Conservation (phyloP, 2,113 vertebrate species). For the Lathamus discolor region DNA sequence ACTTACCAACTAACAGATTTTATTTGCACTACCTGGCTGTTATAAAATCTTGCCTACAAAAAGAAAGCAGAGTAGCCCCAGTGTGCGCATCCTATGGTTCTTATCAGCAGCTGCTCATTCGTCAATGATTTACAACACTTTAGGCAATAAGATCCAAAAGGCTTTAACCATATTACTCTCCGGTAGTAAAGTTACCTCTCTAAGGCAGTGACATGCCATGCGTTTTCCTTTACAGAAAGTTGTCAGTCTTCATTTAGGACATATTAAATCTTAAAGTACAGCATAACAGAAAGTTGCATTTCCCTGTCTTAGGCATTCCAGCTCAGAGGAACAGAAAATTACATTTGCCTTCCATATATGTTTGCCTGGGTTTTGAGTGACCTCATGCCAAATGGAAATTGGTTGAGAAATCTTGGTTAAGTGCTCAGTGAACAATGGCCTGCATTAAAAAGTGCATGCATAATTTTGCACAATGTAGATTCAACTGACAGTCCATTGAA, state of each 20-base stretch:
- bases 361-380: slow-evolving; percentile 72
- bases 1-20: neutral
- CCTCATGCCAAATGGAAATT: slow-evolving; percentile 79
- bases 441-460: slow-evolving; percentile 84
- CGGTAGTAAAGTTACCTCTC: neutral
- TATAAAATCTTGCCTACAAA: neutral
- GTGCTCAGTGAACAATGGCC: slow-evolving; percentile 77
- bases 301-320: neutral
- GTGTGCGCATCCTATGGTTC: neutral
- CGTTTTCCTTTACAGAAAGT: neutral
- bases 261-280: slow-evolving; percentile 23
- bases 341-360: slow-evolving; percentile 70
- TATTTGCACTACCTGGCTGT: slow-evolving; percentile 61
- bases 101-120: neutral
- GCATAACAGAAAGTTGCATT: neutral
- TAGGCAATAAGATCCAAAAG: neutral
- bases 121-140: neutral
- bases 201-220: neutral
- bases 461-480: slow-evolving; percentile 84
- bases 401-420: slow-evolving; percentile 79
- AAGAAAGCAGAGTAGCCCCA: neutral
- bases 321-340: slow-evolving; percentile 26
- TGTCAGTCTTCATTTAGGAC: slow-evolving; percentile 11
- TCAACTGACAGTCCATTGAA: slow-evolving; percentile 80
- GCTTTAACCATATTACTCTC: neutral